These are phyloP conservation scores for Cheilosia variabilis DNA, from an alignment of 2,888 invertebrate species.

Conservation along the genomic window DNA sequence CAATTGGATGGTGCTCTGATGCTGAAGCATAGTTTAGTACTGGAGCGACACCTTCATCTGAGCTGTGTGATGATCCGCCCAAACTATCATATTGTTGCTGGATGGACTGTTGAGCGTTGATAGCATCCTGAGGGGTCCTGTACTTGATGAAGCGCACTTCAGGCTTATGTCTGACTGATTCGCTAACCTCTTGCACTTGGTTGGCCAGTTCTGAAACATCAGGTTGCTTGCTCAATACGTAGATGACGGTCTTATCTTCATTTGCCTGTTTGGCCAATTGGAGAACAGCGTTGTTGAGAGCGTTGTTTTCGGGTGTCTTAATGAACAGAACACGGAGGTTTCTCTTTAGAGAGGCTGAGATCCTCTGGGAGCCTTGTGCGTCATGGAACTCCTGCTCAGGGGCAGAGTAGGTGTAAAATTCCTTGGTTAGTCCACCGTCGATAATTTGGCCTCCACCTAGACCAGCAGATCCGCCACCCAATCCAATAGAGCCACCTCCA, in stretches of 20 bases:
- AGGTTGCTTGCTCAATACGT: slow-evolving; percentile 79
- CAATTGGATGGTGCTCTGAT: background rate
- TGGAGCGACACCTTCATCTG: slow-evolving; percentile 80
- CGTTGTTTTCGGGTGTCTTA: slow-evolving; percentile 81
- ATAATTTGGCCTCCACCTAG: slow-evolving; percentile 27
- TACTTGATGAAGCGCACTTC: slow-evolving; percentile 82
- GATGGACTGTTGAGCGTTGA: slow-evolving; percentile 81
- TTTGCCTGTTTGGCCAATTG: slow-evolving; percentile 79
- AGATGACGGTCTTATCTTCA: slow-evolving; percentile 80
- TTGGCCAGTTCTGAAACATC: slow-evolving; percentile 79
- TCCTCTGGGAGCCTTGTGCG: slow-evolving; percentile 76
- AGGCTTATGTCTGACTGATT: slow-evolving; percentile 79
- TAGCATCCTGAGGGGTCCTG: slow-evolving; percentile 81
- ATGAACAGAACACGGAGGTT: slow-evolving; percentile 82
- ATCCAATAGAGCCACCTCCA: slow-evolving; percentile 53
- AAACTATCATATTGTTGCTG: slow-evolving; percentile 80
- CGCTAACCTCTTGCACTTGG: slow-evolving; percentile 79
- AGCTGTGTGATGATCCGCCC: slow-evolving; percentile 79
- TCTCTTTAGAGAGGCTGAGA: slow-evolving; percentile 78
- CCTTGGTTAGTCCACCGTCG: slow-evolving; percentile 79
- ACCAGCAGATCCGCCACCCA: slow-evolving; percentile 24
- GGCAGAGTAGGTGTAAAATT: slow-evolving; percentile 81
- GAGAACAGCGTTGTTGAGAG: slow-evolving; percentile 79
- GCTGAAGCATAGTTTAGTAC: slow-evolving; percentile 73
- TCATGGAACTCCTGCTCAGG: slow-evolving; percentile 81